Base-by-base conservation (phyloP, 2,888 invertebrate genomes). In the Drosophila borborema region DNA sequence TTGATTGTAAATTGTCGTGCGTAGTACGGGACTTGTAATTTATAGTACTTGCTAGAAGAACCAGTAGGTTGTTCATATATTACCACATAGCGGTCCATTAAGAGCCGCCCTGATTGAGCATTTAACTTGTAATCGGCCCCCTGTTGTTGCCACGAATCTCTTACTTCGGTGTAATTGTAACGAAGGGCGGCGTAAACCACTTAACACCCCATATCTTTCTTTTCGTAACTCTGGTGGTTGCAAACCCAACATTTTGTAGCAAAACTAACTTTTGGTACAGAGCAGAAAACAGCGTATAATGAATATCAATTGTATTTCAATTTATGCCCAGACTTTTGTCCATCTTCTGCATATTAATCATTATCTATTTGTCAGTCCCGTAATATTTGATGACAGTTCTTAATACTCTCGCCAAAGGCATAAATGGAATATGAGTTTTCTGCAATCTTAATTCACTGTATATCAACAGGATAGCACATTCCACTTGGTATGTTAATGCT, bases 281-380 rank as follows among this genome's bases (percentile, higher is more conserved):
- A 51, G 53, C 58, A 54, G 38, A 63, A 49, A 74, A 54, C 65
- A 72, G 80, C 64, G 38, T 82, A 75, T 83, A 91, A 92, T 92
- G 90, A 90, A 92, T 92, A 91, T 89, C 89, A 91, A 92, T 92
- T 90, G 88, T 84, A 78, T 77, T 80, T 73, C 75, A 80, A 88
- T 90, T 82, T 86, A 76, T 78, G 59, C 45, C 16, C 41, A 23
- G 20, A 40, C 49, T 12, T 23, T 9, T 3, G 34, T 14, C 53
- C 53, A 38, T 23, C 40, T 46, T 36, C 34, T 23, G 51, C 48
- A 56, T 69, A 76, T 70, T 66, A 61, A n/a, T 70, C 74, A 61
- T 65, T 62, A 75, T 73, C 68, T 36, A 14, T 56, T 45, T 58
- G 51, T 64, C 74, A 66, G 49, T 51, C 40, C 46, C 41, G 23